A percentile compares a stretch with the other conserved stretches of the same genome.
Conservation (phyloP, 1,140 invertebrate species). For the Drosophila suzukii region DNA sequence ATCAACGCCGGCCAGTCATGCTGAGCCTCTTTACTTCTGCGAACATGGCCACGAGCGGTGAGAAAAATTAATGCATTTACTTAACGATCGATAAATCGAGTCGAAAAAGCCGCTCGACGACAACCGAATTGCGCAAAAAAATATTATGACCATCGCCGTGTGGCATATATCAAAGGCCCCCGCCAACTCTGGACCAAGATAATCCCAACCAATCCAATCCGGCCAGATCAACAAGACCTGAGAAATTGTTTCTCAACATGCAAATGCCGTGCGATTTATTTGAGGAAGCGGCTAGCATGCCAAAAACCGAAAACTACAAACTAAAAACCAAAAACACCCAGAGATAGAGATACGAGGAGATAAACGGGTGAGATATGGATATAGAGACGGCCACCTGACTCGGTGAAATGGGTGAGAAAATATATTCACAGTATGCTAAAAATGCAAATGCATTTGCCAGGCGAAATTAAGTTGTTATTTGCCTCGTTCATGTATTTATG, state of each 20-base stretch:
- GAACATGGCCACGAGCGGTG: conserved; percentile 36
- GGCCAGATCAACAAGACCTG: conserved; percentile 60
- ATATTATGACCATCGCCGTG: conserved; percentile 80
- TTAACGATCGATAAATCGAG: conserved; percentile 72
- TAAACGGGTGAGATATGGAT: conserved; percentile 20
- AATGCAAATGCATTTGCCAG: conserved; percentile 46
- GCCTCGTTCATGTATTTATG: conserved; percentile 49
- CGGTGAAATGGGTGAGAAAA: conserved; percentile 74
- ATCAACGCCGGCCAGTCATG: conserved; percentile 51
- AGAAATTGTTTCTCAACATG: conserved; percentile 81
- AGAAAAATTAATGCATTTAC: conserved; percentile 69
- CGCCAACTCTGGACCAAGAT: conserved; percentile 41
- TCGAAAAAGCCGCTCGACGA: conserved; percentile 62
- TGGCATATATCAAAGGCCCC: conserved; percentile 75
- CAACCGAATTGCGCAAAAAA: conserved; percentile 82
- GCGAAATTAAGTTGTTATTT: conserved; percentile 73
- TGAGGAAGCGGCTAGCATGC: conserved; percentile 78
- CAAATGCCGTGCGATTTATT: conserved; percentile 80
- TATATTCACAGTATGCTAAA: conserved; percentile 49
- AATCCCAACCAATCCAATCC: conserved; percentile 8
- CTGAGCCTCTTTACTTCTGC: conserved; percentile 26
- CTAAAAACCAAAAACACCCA: conserved; percentile 46
- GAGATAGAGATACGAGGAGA: conserved; percentile 38
- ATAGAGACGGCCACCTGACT: conserved; percentile 28
- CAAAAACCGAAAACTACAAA: conserved; percentile 30